These are phyloP conservation scores for Botia almorhae DNA, from an alignment of 2,797 vertebrate species.

Conservation along the genomic window DNA sequence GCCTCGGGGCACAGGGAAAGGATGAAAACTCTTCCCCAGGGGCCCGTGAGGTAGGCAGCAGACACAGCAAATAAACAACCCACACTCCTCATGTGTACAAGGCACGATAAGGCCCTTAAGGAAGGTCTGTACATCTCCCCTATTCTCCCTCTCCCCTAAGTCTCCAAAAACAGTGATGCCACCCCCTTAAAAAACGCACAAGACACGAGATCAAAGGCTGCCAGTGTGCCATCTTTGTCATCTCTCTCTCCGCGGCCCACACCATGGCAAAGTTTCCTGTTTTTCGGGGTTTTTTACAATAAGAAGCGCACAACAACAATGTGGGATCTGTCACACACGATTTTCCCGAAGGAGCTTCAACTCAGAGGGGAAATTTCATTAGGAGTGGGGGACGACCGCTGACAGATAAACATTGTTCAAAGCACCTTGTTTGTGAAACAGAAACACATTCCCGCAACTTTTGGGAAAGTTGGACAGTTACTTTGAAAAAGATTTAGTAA, in stretches of 20 bases:
- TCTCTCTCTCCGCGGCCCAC: slow-evolving; percentile 65
- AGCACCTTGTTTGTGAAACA: slow-evolving; percentile 24
- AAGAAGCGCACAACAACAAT: slow-evolving; percentile 71
- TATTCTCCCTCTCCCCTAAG: slow-evolving; percentile 54
- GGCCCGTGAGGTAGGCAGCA: slow-evolving; percentile 62
- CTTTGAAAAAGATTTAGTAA: slow-evolving; percentile 20
- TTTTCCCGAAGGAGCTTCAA: slow-evolving; percentile 69
- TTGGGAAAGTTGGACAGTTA: slow-evolving; percentile 38
- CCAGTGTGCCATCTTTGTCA: slow-evolving; percentile 74
- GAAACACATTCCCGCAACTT: slow-evolving; percentile 38
- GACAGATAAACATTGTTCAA: slow-evolving; percentile 48
- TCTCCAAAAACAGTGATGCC: slow-evolving; percentile 57
- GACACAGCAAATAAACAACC: slow-evolving; percentile 77
- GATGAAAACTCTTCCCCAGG: slow-evolving; percentile 63
- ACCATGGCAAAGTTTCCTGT: slow-evolving; percentile 58
- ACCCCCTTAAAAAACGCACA: slow-evolving; percentile 52
- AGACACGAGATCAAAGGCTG: slow-evolving; percentile 70
- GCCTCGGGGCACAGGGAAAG: slow-evolving; percentile 66
- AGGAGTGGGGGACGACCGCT: slow-evolving; percentile 60
- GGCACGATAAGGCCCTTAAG: slow-evolving; percentile 68
- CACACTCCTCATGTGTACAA: slow-evolving; percentile 69
- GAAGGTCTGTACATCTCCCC: slow-evolving; percentile 54
- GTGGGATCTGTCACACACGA: slow-evolving; percentile 71
- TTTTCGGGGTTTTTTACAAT: slow-evolving; percentile 56
- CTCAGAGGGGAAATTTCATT: slow-evolving; percentile 72